Conservation (phyloP, 2,797 vertebrate species). For the Sparus aurata region DNA sequence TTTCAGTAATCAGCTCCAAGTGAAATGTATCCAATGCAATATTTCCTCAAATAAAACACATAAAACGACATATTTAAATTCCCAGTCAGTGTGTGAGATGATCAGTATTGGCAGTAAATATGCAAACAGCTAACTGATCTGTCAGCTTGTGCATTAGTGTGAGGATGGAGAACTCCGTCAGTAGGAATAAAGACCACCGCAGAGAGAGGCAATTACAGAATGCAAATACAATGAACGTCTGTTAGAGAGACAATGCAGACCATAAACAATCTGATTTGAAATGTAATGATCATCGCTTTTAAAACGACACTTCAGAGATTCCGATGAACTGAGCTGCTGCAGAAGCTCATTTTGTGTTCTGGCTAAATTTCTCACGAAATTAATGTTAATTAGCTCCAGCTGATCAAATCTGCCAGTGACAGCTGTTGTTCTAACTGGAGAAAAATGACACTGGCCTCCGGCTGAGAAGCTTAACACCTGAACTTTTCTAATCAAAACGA, state of each 20-base stretch:
- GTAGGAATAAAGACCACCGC: neutral
- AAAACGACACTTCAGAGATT: conserved; percentile 1
- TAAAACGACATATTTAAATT: neutral
- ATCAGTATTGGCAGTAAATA: neutral
- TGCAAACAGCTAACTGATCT: neutral
- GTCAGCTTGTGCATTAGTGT: neutral
- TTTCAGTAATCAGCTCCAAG: neutral
- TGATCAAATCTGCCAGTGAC: conserved; percentile 32
- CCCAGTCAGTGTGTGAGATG: neutral
- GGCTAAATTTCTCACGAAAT: conserved; percentile 36
- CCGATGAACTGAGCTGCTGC: conserved; percentile 14
- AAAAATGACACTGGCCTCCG: neutral
- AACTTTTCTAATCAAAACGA: neutral
- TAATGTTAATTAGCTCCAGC: conserved; percentile 38
- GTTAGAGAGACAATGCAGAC: neutral
- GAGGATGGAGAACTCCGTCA: neutral
- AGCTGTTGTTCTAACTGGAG: conserved; percentile 29
- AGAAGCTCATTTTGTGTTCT: conserved; percentile 12
- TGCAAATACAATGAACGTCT: neutral
- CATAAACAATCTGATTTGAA: conserved; percentile 10
- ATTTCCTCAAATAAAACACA: neutral
- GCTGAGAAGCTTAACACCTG: neutral
- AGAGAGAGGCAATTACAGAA: neutral
- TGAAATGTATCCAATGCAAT: neutral
- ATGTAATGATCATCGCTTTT: conserved; percentile 12